phyloP scores from a whole-genome alignment of 2,888 invertebrate genomes.

The Tachina lurida region DNA sequence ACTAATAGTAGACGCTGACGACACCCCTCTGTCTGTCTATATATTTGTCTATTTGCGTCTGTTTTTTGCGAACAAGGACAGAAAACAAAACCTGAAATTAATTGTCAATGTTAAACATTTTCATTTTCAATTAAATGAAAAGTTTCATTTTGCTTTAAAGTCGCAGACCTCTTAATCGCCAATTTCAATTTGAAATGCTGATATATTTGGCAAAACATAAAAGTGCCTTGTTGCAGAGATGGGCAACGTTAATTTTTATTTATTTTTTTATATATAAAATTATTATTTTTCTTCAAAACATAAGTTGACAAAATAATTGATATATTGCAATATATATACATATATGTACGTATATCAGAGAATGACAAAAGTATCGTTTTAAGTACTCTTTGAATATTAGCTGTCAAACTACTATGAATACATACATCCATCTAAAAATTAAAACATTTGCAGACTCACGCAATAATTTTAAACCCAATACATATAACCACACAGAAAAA shows the following conservation, averaged over 20 bases:
- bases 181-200: background rate
- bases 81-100: conserved; percentile 41
- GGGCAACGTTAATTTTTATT: background rate
- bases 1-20: conserved; percentile 16
- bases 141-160: conserved; percentile 48
- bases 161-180: conserved; percentile 38
- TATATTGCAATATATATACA: too few relatives aligned
- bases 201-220: background rate
- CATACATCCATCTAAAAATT: too few relatives aligned
- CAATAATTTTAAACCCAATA: too few relatives aligned
- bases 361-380: too few relatives aligned
- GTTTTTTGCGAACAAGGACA: background rate
- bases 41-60: background rate
- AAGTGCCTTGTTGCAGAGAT: background rate
- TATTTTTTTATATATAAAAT: too few relatives aligned
- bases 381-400: too few relatives aligned
- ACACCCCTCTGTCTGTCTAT: conserved; percentile 32
- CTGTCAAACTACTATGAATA: too few relatives aligned
- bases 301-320: too few relatives aligned
- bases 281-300: too few relatives aligned
- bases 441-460: too few relatives aligned
- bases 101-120: conserved; percentile 65
- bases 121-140: conserved; percentile 65
- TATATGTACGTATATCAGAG: too few relatives aligned
- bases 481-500: too few relatives aligned